Percentiles rank a stretch among this genome's conserved stretches.
Evolutionary conservation across 2,888 invertebrate species (phyloP).

Genomic region (Imbricaverruca yamaguchii): DNA sequence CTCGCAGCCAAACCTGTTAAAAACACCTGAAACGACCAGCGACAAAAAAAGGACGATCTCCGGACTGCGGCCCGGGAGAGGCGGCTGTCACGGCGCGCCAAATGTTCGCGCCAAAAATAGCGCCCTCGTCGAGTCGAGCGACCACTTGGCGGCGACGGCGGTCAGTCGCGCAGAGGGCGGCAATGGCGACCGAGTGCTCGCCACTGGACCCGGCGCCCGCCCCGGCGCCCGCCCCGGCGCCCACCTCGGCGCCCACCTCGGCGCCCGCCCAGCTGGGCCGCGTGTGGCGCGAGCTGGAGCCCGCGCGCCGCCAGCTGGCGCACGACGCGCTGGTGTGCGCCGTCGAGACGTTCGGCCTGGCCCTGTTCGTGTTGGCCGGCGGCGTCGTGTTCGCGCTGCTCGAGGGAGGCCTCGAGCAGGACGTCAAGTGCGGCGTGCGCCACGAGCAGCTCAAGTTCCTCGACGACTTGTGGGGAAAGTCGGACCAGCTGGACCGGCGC

Average conservation of each 20-base stretch:
- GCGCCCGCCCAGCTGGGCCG: neutral
- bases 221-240: neutral
- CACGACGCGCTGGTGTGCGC: neutral
- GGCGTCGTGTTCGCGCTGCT: slow-evolving; percentile 93
- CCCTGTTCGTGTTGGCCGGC: slow-evolving; percentile 38
- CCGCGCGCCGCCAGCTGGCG: neutral
- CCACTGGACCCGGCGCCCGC: neutral
- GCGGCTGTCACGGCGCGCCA: neutral
- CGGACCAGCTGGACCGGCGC: slow-evolving; percentile 36
- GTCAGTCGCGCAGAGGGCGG: neutral
- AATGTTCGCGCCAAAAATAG: neutral
- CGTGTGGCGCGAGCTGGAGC: slow-evolving; percentile 15
- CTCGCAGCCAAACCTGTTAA: too few relatives aligned
- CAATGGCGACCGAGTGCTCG: too few relatives aligned
- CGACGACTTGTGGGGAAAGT: slow-evolving; percentile 64
- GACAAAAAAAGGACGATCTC: too few relatives aligned
- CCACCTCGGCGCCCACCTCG: neutral
- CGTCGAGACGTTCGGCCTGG: neutral
- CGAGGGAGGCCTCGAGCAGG: slow-evolving; percentile 64
- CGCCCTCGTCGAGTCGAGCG: neutral
- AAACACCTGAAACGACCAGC: too few relatives aligned
- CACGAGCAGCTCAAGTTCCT: slow-evolving; percentile 78
- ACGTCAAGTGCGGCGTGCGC: slow-evolving; percentile 70
- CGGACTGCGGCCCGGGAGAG: too few relatives aligned
- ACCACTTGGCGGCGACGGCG: neutral